Base-by-base conservation (phyloP, 2,888 invertebrate genomes). In the Acrobeloides nanus region DNA sequence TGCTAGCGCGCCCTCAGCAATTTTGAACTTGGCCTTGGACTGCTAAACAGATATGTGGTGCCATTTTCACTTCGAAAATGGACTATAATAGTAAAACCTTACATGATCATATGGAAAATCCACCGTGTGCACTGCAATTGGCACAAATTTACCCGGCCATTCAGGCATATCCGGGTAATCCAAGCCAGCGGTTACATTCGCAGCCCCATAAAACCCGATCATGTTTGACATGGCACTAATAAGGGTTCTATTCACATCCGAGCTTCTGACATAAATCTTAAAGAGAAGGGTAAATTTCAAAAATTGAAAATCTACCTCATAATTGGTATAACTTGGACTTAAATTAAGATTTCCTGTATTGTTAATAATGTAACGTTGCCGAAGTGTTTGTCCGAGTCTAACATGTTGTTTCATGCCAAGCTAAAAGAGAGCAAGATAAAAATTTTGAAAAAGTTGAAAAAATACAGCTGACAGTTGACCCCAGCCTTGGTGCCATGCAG, bases 191-290 rank as follows among this genome's bases (percentile, higher is more conserved):
- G 38, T 23, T 1, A 24, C 15, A 7, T 18, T n/a, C 12, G 17
- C 20, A 15, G 29, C 17, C 8, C 20, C 17, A 26, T 53, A 51
- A 10, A 51, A 29, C n/a, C 51, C 51, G 17, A 35, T 34, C 48
- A 56, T 53, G 34, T 51, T 58, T 4, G 52, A n/a, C 4, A 57
- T 40, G 12, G 51, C 51, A 23, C 23, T 23, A 23, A 51, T n/a
- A 7, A 51, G n/a, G n/a, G 51, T 51, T 10, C 51, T 44, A 31
- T 51, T 51, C 3, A 51, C 57, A 49, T 51, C 51, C 1, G 51
- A 57, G 10, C 24, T 25, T 7, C 57, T 47, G 12, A 51, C 21
- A 37, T 51, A 52, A 1, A 51, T 32, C 40, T 51, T 21, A 34
- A 24, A 1, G n/a, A n/a, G 1, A 7, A 15, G 17, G 1, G 27